phyloP scores from a whole-genome alignment of 2,888 invertebrate genomes.

The Sarcophaga caerulescens region DNA sequence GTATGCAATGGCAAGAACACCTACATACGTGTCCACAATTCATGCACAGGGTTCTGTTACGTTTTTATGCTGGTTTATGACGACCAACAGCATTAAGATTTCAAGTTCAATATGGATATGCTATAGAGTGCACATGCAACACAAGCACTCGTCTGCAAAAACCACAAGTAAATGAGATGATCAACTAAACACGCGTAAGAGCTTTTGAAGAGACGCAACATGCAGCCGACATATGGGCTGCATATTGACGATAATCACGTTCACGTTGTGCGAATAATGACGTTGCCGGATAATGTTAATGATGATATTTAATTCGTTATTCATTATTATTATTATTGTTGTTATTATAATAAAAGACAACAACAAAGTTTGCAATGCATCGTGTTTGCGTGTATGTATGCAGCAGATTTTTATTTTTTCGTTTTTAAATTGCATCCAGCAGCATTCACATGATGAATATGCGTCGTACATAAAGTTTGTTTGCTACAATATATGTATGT shows the following conservation, averaged over 20 bases:
- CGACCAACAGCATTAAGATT: no score
- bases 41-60: no score
- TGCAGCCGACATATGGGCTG: constrained; percentile 59
- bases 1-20: no score
- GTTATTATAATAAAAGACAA: constrained; percentile 27
- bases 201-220: constrained; percentile 54
- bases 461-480: background rate
- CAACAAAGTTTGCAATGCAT: background rate
- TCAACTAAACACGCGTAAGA: constrained; percentile 61
- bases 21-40: no score
- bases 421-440: background rate
- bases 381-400: constrained; percentile 28
- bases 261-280: constrained; percentile 21
- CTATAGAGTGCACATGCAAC: background rate
- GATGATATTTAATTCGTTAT: background rate
- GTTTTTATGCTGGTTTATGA: no score
- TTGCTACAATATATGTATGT: background rate
- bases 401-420: background rate
- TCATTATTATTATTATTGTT: constrained; percentile 7
- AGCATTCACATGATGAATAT: background rate
- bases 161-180: constrained; percentile 33
- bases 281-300: background rate
- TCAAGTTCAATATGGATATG: background rate
- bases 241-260: constrained; percentile 52
- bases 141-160: background rate